Base-by-base conservation (phyloP, 64 coral and sea anemone genomes). In the Stichodactyla helianthus region DNA sequence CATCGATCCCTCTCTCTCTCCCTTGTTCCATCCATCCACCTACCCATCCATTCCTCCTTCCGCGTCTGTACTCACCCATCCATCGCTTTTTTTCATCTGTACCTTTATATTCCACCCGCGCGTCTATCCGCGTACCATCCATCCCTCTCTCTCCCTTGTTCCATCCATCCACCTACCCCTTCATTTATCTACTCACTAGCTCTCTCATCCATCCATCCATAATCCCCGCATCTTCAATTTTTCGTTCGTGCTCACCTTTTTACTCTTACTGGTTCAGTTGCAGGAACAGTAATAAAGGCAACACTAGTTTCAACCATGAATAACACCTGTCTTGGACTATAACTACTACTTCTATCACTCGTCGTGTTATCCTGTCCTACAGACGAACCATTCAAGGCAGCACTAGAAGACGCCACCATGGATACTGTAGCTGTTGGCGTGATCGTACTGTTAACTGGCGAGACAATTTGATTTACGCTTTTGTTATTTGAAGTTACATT, bases 241-340 rank as follows among this genome's bases (percentile, higher is more conserved):
- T 44, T 44, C 35, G 35, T 44, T 44, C 35, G 35, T 44, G 35
- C 35, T 44, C 35, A 95, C 93, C 93, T 95, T 76, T 95, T 95
- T 5, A 92, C 83, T 52, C 63, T 85, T n/a, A 59, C 82, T 76
- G 83, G 89, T 53, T 92, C 79, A 12, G 35, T 76, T 23, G 93
- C 27, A 52, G 93, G 93, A 12, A 95, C 93, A 62, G 86, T 89
- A 64, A 95, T 82, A 65, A 95, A 95, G 57, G 92, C 77, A 28
- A 95, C 93, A 15, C 83, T 89, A 54, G 89, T 95, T n/a, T 74
- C 91, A 4, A 92, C 20, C 63, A 86, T 67, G 63, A 92, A 92
- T 31, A 89, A 54, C 83, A 91, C 58, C n/a, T 88, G 57, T 25
- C 54, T 79, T 65, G 89, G 50, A 2, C 28, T 31, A 64, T 92